Base-by-base conservation (phyloP, 2,888 invertebrate species). In the Hirtodrosophila confusa region DNA sequence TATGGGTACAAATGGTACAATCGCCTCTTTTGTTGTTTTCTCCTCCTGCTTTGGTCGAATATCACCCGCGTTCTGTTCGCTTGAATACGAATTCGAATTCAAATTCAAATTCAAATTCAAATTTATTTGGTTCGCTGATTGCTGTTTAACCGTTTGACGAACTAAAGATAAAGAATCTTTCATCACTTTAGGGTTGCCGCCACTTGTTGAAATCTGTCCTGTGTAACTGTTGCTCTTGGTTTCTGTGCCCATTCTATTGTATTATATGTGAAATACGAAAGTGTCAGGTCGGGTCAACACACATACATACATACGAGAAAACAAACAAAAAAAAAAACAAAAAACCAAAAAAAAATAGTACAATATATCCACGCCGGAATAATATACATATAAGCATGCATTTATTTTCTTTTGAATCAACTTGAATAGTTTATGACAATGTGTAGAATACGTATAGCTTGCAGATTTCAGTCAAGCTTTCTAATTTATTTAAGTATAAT, bases 1-100 rank as follows among this genome's bases (percentile, higher is more conserved):
- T 66, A 95, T 88, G 51, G 95, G 93, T 63, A 95, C 78, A 75
- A 83, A 88, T 10, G 89, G 89, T n/a, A 90, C 85, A 65, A 65
- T 61, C 50, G 66, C 51, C 58, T 86, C 78, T 53, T 66, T 72
- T n/a, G 29, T 41, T 29, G 40, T 24, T 39, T 44, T 55, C 11
- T 62, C 67, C 49, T 73, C 56, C 54, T 57, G 58, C 44, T 77
- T 73, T 62, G 66, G 55, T 65, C 65, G 82, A 54, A 53, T 63
- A 72, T 85, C 82, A 61, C 51, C 64, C 60, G 62, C 12, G 51
- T 69, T 70, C 47, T 54, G 54, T 41, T 66, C 63, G 61, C 37
- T 63, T 43, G 66, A 56, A 48, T 67, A 50, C 47, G 56, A n/a
- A 51, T 43, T 62, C 23, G 69, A 54, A 61, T 66, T 63, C 45